Base-by-base conservation (phyloP, 2,113 vertebrate genomes). In the Bubo blakistoni region DNA sequence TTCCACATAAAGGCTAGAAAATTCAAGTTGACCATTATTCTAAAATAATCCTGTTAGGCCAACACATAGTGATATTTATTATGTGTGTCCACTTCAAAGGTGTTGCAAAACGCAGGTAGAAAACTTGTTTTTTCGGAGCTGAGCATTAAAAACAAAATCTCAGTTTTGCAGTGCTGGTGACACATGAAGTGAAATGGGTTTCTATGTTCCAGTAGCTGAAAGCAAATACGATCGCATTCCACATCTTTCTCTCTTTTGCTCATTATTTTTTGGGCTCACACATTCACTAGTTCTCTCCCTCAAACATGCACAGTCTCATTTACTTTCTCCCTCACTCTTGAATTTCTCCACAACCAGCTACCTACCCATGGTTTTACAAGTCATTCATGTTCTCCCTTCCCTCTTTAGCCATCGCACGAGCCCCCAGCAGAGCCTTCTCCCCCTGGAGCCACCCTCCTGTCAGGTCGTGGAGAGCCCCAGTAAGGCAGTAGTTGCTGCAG, bases 1-100 rank as follows among this genome's bases (percentile, higher is more conserved):
- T 94, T 92, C 82, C 79, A 95, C 40, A 58, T 77, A 91, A 95
- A 97, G 54, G 72, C 12, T 87, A 92, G 63, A 66, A 61, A 92
- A 90, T 89, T 87, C 88, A 90, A 88, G 61, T 69, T 78, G 72
- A 79, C 22, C 29, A 65, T 94, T 96, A 90, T 69, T 22, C 73
- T 90, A 30, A 88, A 96, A 84, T 90, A 94, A 93, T 96, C 52
- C 85, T 87, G 25, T 83, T 92, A 94, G 80, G 91, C 71, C 58
- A 92, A 26, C 15, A 30, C 92, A 85, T 3, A 47, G 47, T 59
- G 70, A 70, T 77, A 95, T 65, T 94, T 88, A 77, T 87, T 78
- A 94, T 22, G 6, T 49, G 20, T 61, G 24, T 44, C 46, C 82
- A 79, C 80, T 63, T 83, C 93, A 95, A 92, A 83, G 34, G 29